These are phyloP conservation scores for Larimichthys polyactis DNA, from an alignment of 2,113 vertebrate genomes.

Conservation along the genomic window DNA sequence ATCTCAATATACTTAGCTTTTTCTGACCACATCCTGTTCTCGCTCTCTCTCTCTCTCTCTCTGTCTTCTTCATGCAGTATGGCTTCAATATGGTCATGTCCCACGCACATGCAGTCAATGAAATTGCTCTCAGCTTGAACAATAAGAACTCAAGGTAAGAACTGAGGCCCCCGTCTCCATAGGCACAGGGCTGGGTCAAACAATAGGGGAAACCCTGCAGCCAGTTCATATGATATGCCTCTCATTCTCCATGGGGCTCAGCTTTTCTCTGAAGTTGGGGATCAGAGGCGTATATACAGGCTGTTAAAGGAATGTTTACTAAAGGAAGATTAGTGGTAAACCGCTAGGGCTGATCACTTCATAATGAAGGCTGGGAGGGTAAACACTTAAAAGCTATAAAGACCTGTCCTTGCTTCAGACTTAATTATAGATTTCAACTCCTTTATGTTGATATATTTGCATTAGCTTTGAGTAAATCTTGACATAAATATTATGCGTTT, in stretches of 20 bases:
- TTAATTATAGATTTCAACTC: constrained; percentile 33
- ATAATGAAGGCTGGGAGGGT: constrained; percentile 59
- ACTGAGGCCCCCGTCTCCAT: constrained; percentile 29
- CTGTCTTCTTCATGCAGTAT: constrained; percentile 84
- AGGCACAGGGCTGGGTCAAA: constrained; percentile 45
- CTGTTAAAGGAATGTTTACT: constrained; percentile 72
- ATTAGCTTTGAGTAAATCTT: not conserved
- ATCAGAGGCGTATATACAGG: constrained; percentile 59
- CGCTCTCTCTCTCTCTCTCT: constrained; percentile 52
- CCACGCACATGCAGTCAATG: constrained; percentile 95
- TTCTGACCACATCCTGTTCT: constrained; percentile 69
- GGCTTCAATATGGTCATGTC: constrained; percentile 99
- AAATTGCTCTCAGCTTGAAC: constrained; percentile 97
- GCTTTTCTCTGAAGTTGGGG: constrained; percentile 62
- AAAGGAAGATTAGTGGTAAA: constrained; percentile 74
- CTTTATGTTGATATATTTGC: not conserved
- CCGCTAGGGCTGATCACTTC: constrained; percentile 65
- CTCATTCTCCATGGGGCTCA: constrained; percentile 53
- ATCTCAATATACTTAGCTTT: constrained; percentile 6
- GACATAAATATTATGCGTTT: not conserved
- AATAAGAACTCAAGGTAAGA: constrained; percentile 96
- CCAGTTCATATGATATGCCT: constrained; percentile 72
- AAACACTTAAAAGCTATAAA: constrained; percentile 46
- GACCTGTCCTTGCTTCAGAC: constrained; percentile 1
- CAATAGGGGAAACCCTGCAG: constrained; percentile 70